Base-by-base conservation (phyloP, 92 coral and sea anemone species). In the Desmophyllum pertusum region DNA sequence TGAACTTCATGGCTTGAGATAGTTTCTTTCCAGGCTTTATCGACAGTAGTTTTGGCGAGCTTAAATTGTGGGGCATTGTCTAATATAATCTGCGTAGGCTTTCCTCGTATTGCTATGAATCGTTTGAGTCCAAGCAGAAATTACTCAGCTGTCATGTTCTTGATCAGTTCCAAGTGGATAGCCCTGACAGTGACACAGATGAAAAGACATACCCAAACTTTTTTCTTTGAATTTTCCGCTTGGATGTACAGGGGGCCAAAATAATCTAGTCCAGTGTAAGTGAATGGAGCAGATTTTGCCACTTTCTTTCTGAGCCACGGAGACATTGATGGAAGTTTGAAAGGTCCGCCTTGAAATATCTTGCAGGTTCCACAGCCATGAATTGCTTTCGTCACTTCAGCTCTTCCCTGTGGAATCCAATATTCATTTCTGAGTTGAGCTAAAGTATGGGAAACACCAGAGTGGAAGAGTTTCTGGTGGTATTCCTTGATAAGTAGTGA, bases 341-440 rank as follows among this genome's bases (percentile, higher is more conserved):
- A n/a, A n/a, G n/a, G n/a, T n/a, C n/a, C n/a, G n/a, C n/a, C n/a
- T n/a, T n/a, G n/a, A n/a, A n/a, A n/a, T n/a, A n/a, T n/a, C n/a
- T n/a, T n/a, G n/a, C n/a, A n/a, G n/a, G n/a, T n/a, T n/a, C n/a
- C 66, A n/a, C 73, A 53, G 51, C 43, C 81, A 53, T 59, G 50
- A 76, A 76, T 53, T 39, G 29, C 45, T 21, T 30, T 55, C 70
- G 57, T 55, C n/a, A 21, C 81, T 61, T 55, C 81, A 36, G 48
- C 51, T 55, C 38, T 57, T 77, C 81, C 81, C n/a, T 77, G 17
- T 9, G 29, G 36, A 53, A 76, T 61, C 70, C 81, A 59, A 78
- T 23, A 61, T 10, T 59, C 39, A 78, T 59, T 78, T 59, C 57
- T 40, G 72, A 62, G 72, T 45, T 61, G 41, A 40, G 73, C 61